Evolutionary conservation across 2,888 invertebrate species (phyloP), one percentile per base, ranked within the genome.

Genomic region (Acleris sparsana): DNA sequence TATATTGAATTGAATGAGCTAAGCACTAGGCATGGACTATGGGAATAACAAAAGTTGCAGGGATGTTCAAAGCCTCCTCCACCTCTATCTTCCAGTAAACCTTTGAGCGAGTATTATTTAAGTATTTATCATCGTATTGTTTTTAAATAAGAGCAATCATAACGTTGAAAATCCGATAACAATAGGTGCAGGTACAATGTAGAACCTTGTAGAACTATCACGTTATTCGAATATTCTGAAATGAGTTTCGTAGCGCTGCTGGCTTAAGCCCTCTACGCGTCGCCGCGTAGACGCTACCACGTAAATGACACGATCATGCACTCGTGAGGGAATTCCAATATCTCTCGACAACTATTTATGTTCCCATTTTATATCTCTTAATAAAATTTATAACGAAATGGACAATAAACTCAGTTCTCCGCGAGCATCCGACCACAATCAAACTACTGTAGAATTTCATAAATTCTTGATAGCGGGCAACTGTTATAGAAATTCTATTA

Each of bases 391-490:
- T 39, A 46, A 5, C 46, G 46, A n/a, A n/a, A n/a, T n/a, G n/a
- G n/a, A 17, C 16, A 46, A 46, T 17, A 46, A 46, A 46, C 16
- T 20, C 20, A 49, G 49, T 20, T 49, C 18, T 4, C 20, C 17
- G 49, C 46, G 46, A 46, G 46, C 16, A 46, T 46, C 46, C n/a
- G 17, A 6, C 46, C 46, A 17, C 17, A 46, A 46, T 46, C 46
- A 46, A 46, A 46, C 46, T 46, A 17, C 49, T 49, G 11, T 49
- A 11, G n/a, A 11, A 49, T 49, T 49, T 49, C 49, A 49, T 49
- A 49, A 49, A 49, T 49, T 9, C 17, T 49, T 49, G 49, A 49
- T 20, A 17, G 49, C 49, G 20, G 17, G 17, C 48, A 46, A 46
- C 9, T 49, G n/a, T 49, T 17, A 7, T 49, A 49, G 17, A 49